Conservation (phyloP, 2,113 vertebrate genomes). For the Alethe castanea region DNA sequence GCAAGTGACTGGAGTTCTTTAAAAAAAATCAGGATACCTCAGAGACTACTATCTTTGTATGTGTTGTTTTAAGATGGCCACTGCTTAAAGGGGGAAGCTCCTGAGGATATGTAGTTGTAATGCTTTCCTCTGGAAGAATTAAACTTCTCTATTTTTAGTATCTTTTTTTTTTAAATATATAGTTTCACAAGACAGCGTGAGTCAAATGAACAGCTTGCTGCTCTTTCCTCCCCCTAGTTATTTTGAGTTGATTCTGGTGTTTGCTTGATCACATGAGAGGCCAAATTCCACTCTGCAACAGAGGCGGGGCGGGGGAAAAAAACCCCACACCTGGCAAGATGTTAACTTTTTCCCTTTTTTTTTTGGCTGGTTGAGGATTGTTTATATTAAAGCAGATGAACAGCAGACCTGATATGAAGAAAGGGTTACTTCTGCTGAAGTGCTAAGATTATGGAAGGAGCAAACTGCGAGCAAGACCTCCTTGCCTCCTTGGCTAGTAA, state of each 20-base stretch:
- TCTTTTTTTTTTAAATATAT: not conserved
- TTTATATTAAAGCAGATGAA: not conserved
- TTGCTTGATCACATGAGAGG: not conserved
- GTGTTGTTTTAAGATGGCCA: not conserved
- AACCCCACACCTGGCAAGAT: not conserved
- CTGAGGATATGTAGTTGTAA: not conserved
- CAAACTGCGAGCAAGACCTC: not conserved
- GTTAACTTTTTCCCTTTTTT: not conserved
- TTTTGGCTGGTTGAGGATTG: not conserved
- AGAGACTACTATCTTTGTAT: not conserved
- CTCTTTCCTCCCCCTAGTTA: not conserved
- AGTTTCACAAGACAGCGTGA: not conserved
- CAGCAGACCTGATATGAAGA: not conserved
- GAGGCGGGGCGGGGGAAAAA: fast-evolving
- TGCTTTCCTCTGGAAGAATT: not conserved
- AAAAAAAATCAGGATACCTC: not conserved
- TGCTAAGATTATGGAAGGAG: not conserved
- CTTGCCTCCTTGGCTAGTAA: not conserved
- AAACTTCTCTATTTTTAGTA: not conserved
- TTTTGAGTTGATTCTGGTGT: not conserved
- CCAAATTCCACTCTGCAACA: conserved; percentile 10
- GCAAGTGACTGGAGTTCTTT: not conserved
- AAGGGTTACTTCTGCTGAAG: not conserved
- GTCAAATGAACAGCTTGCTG: conserved; percentile 33
- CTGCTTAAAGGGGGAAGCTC: not conserved